Base-by-base conservation (phyloP, 2,888 invertebrate genomes). In the Lycocerus yunnanus region DNA sequence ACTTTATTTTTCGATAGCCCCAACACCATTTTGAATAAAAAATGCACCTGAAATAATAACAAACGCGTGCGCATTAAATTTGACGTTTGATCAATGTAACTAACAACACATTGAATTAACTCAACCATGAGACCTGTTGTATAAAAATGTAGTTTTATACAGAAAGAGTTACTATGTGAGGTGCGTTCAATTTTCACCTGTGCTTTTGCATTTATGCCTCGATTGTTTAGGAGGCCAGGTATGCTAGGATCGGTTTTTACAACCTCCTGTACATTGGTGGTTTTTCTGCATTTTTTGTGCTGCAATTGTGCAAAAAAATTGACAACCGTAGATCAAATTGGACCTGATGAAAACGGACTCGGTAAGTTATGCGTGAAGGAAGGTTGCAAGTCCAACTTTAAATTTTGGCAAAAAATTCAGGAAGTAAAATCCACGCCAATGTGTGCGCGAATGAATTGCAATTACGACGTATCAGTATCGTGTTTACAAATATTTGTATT, bases 61-160 rank as follows among this genome's bases (percentile, higher is more conserved):
- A 24, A 70, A 82, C 82, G 83, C 84, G 77, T 82, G 85, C 85
- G 84, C 83, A 78, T 77, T 71, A 63, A 73, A 78, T 77, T 73
- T 15, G 6, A 15, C 80, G 85, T 85, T 85, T 85, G 85, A 86
- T 86, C 85, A 84, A 86, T 85, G 81, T 80, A 76, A 73, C 70
- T 71, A 21, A 69, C 70, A 67, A 21, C 71, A 65, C 68, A 63
- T 69, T 15, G 69, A 69, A 58, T 61, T 65, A 75, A 69, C 69
- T 66, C 73, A 78, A 77, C 77, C 79, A 78, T 79, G 79, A 77
- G 76, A 77, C 69, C 74, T 72, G 76, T 72, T 63, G 72, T 68
- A 72, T 74, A 60, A 18, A 63, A 63, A 63, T 63, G 20, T 63
- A 63, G 61, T 63, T 71, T 65, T 68, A 73, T 74, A 65, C 66